Evolutionary conservation across 2,888 invertebrate species (phyloP).

Genomic region (Cantharis rustica): DNA sequence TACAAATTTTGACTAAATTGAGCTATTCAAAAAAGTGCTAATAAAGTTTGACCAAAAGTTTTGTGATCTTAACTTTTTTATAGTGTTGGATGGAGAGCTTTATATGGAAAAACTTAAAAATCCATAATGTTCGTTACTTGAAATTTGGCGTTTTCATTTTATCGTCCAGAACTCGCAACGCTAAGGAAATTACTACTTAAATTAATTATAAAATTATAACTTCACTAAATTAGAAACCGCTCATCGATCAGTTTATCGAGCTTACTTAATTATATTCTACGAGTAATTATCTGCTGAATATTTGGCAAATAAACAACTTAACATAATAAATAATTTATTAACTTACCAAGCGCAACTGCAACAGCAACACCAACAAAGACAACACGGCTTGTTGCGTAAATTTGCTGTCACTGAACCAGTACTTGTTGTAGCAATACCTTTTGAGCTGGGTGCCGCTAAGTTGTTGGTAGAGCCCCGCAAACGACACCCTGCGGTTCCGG

Average conservation of each 20-base stretch:
- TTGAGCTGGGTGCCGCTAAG: conserved; percentile 50
- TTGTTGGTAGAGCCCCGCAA: conserved; percentile 54
- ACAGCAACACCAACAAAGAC: conserved; percentile 73
- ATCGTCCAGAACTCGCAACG: not conserved
- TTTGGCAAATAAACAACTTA: not conserved
- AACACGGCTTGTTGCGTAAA: conserved; percentile 63
- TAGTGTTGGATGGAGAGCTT: not conserved
- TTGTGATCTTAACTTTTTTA: not conserved
- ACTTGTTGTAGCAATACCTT: conserved; percentile 48
- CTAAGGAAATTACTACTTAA: not conserved
- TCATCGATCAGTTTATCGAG: not conserved
- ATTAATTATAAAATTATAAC: not conserved
- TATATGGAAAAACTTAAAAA: not conserved
- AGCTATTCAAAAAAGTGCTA: not conserved
- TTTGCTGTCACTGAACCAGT: conserved; percentile 50
- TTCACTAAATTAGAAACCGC: not conserved
- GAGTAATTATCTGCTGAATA: not conserved
- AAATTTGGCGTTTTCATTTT: not conserved
- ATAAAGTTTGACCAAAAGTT: not conserved
- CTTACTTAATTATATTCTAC: not conserved
- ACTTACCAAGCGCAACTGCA: conserved; percentile 72
- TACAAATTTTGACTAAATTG: not conserved
- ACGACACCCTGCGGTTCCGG: conserved; percentile 53
- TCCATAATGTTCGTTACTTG: not conserved
- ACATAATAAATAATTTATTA: not conserved